Base-by-base conservation (phyloP, 1,140 invertebrate species). In the Armadillidium nasatum region DNA sequence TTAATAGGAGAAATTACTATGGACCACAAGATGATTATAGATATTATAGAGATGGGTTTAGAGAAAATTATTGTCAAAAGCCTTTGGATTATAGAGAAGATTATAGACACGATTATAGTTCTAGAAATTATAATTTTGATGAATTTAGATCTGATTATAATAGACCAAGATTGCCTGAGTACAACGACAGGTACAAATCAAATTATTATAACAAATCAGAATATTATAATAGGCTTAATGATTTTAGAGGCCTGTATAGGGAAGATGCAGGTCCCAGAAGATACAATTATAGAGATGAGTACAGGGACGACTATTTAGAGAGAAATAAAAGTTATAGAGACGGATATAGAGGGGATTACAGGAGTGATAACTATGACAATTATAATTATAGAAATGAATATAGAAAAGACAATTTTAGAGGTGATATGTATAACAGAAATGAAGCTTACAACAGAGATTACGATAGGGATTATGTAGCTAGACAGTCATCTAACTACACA, bases 61-160 rank as follows among this genome's bases (percentile, higher is more conserved):
- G 50, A 19, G 50, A 60, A 15, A 33, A 33, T 33, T 60, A 60
- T 19, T 15, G 2, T 7, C 50, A 60, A 15, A 60, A 60, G 19
- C 50, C 50, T 60, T 19, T 60, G 11, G 50, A 60, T 19, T 60
- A 60, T 60, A 60, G 50, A 60, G 50, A 60, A 13, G 50, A 60
- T 15, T 60, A 60, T 19, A 60, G 50, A 60, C 50, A 60, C 7
- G 50, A 60, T 60, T 60, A 60, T 19, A 60, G 11, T 13, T 15
- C 11, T 60, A 60, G 50, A 60, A 60, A 19, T 60, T 60, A 60
- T 19, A 60, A 60, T 60, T 60, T 60, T 60, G 11, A 19, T 15
- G 50, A 60, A 60, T 13, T 15, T 60, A 60, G 50, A 19, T 13
- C 50, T 2, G 50, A 60, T 60, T 33, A 33, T 33, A 15, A 19